Evolutionary conservation across 2,888 invertebrate species (phyloP).

Genomic region (Cactoblastis cactorum): DNA sequence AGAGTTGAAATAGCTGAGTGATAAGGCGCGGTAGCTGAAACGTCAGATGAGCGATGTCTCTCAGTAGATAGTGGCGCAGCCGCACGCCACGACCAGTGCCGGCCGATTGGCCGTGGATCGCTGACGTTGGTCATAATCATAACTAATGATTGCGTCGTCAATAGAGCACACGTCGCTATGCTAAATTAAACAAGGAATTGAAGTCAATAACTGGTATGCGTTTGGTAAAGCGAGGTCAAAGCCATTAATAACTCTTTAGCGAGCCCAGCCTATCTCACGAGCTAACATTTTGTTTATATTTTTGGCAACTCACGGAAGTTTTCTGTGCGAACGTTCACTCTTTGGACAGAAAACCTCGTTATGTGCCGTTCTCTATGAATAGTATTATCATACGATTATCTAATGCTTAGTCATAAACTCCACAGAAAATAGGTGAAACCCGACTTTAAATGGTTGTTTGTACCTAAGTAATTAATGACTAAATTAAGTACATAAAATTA

Average conservation of each 20-base stretch:
- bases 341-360: neutral
- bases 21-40: neutral
- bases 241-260: neutral
- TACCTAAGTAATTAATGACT: neutral
- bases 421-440: neutral
- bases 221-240: constrained; percentile 5
- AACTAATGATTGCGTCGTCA: constrained; percentile 1
- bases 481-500: neutral
- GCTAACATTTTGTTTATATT: neutral
- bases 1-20: neutral
- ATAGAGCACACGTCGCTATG: neutral
- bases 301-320: neutral
- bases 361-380: constrained; percentile 1
- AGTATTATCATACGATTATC: constrained; percentile 3
- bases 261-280: neutral
- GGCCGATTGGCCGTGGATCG: constrained; percentile 7
- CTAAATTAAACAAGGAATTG: constrained; percentile 2
- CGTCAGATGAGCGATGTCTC: neutral
- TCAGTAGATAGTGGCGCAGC: neutral
- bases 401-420: neutral
- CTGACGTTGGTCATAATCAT: constrained; percentile 8
- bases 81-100: too few species aligned
- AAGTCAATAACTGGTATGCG: neutral
- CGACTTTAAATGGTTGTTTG: neutral
- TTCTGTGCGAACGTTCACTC: neutral